phyloP scores from a whole-genome alignment of 2,888 invertebrate genomes.

The Congeria kusceri region DNA sequence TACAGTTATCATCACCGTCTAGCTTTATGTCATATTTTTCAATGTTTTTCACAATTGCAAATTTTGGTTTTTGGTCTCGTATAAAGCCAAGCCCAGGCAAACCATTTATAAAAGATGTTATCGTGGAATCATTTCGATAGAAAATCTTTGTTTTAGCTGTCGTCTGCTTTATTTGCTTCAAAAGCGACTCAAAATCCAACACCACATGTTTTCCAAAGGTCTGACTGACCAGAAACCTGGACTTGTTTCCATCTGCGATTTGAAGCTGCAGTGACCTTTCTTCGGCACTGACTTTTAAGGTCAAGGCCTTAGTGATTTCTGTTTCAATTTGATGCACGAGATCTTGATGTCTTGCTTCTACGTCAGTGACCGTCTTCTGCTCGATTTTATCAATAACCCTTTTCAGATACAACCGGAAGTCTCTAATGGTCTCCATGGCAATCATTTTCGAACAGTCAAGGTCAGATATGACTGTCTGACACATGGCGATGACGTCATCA shows the following conservation, averaged over 20 bases:
- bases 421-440: constrained; percentile 9
- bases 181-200: background rate
- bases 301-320: constrained; percentile 6
- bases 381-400: constrained; percentile 24
- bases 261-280: constrained; percentile 4
- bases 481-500: constrained; percentile 18
- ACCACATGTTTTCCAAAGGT: constrained; percentile 16
- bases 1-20: constrained; percentile 25
- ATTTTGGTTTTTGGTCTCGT: constrained; percentile 29
- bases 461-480: background rate
- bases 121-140: constrained; percentile 21
- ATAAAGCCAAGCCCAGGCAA: constrained; percentile 18
- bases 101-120: constrained; percentile 4
- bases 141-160: constrained; percentile 18
- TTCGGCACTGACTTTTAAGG: background rate
- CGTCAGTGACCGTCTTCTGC: constrained; percentile 12
- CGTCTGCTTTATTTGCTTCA: constrained; percentile 13
- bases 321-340: constrained; percentile 8
- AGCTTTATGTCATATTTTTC: constrained; percentile 18
- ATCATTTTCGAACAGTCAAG: constrained; percentile 12
- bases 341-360: constrained; percentile 20
- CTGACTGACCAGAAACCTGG: constrained; percentile 23
- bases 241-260: constrained; percentile 22
- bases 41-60: constrained; percentile 9
- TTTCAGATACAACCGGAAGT: constrained; percentile 23